Conservation (phyloP, 2,888 invertebrate species). For the Caenorhabditis panamensis region DNA sequence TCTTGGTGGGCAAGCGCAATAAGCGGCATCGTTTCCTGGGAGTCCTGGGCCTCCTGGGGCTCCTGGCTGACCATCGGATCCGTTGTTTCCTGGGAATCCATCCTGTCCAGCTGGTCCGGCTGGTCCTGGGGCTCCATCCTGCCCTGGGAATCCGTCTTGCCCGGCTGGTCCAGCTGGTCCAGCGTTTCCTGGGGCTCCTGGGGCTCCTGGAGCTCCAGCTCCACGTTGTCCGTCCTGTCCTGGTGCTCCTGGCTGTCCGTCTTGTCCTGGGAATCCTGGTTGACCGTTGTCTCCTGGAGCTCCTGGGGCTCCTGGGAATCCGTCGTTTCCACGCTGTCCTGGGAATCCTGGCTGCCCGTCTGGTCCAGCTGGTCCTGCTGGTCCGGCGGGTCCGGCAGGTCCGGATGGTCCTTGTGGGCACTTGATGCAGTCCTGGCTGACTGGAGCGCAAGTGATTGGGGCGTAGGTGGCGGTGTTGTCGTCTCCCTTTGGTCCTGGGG, state of each 20-base stretch:
- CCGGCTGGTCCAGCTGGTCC: constrained; percentile 68
- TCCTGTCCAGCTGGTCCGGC: constrained; percentile 66
- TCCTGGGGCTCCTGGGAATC: no score
- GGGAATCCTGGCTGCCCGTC: constrained; percentile 74
- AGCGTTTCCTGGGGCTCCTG: constrained; percentile 70
- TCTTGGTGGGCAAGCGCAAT: constrained; percentile 72
- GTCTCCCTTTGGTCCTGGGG: constrained; percentile 72
- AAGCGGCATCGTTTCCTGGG: constrained; percentile 71
- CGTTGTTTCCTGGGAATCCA: constrained; percentile 56
- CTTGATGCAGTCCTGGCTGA: constrained; percentile 72
- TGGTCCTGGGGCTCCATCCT: constrained; percentile 65
- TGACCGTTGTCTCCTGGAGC: no score
- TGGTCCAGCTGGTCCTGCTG: constrained; percentile 72
- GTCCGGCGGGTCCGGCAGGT: constrained; percentile 75
- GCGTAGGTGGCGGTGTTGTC: constrained; percentile 73
- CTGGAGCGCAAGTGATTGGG: constrained; percentile 73
- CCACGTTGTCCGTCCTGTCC: constrained; percentile 70
- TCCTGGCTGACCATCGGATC: constrained; percentile 67
- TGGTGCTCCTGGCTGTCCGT: constrained; percentile 68
- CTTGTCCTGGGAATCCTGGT: no score
- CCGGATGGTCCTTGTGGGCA: constrained; percentile 78
- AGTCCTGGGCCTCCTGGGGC: constrained; percentile 69
- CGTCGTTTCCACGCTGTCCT: constrained; percentile 68
- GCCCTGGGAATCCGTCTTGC: constrained; percentile 64
- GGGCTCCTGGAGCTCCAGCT: constrained; percentile 63